Evolutionary conservation across 2,888 invertebrate genomes (phyloP).

Genomic region (Cepaea hortensis): DNA sequence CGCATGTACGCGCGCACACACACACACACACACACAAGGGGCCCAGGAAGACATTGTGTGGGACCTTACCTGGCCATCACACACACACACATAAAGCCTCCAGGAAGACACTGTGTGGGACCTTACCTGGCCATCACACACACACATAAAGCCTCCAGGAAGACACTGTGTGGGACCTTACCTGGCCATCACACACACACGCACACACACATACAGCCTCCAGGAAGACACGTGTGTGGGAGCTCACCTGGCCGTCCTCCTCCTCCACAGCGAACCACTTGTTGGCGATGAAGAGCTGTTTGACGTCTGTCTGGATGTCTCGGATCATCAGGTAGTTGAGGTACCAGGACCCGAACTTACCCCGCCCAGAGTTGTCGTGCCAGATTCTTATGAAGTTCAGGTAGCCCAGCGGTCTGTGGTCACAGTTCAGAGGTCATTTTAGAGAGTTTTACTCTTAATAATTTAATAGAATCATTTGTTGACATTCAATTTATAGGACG

Average conservation of each 20-base stretch:
- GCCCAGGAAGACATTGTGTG: too few species aligned
- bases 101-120: too few species aligned
- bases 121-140: too few species aligned
- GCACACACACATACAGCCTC: too few species aligned
- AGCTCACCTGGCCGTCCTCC: slow-evolving; percentile 77
- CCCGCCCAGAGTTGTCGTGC: slow-evolving; percentile 78
- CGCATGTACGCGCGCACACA: too few species aligned
- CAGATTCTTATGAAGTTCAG: slow-evolving; percentile 77
- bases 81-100: too few species aligned
- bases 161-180: slow-evolving; percentile 51
- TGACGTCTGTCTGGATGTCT: slow-evolving; percentile 77
- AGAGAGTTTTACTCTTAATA: too few species aligned
- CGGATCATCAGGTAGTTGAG: slow-evolving; percentile 76
- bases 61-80: too few species aligned
- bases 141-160: too few species aligned
- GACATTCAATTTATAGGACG: not conserved
- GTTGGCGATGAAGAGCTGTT: slow-evolving; percentile 77
- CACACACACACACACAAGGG: too few species aligned
- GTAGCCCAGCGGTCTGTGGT: slow-evolving; percentile 76
- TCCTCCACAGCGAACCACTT: slow-evolving; percentile 78
- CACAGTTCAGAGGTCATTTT: not conserved
- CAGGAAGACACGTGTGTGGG: too few species aligned
- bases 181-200: slow-evolving; percentile 71
- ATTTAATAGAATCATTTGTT: not conserved
- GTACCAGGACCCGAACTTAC: slow-evolving; percentile 77